Evolutionary conservation across 2,888 invertebrate genomes (phyloP).

Genomic region (Euproctis similis): DNA sequence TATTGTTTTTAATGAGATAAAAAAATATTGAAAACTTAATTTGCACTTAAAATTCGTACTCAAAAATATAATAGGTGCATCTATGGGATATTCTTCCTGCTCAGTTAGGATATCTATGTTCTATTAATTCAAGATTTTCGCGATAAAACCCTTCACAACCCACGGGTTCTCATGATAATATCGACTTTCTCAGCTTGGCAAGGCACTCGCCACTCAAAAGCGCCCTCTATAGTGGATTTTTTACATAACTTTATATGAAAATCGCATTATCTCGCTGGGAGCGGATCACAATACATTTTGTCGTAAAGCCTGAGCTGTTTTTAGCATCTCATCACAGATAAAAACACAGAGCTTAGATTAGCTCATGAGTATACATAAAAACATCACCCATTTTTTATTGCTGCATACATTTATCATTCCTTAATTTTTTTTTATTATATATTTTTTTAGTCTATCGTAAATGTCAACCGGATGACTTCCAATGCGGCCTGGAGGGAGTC

Average conservation of each 20-base stretch:
- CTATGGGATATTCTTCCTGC: no score
- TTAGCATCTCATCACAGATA: conserved; percentile 28
- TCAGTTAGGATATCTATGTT: no score
- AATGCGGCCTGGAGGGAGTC: conserved; percentile 82
- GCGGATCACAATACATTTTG: conserved; percentile 13
- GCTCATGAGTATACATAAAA: no score
- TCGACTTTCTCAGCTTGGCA: conserved; percentile 19
- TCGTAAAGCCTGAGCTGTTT: conserved; percentile 24
- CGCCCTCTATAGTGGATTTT: conserved; percentile 27
- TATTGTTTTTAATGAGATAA: no score
- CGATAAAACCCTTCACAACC: no score
- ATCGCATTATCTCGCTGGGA: conserved; percentile 35
- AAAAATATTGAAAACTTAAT: no score
- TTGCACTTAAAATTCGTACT: no score
- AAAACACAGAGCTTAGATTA: conserved; percentile 15
- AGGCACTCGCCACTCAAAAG: conserved; percentile 28
- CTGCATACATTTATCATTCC: no score
- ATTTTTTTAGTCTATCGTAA: conserved; percentile 91
- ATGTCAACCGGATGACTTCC: conserved; percentile 91
- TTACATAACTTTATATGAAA: conserved; percentile 51
- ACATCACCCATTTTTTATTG: no score
- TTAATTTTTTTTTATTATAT: no score
- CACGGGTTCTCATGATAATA: conserved; percentile 24
- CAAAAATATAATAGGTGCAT: no score
- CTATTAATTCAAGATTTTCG: no score